Percentiles rank a stretch among this genome's conserved stretches.
These are phyloP conservation scores for Cryptoleucopteryx plumbea DNA, from an alignment of 2,113 vertebrate species.

Conservation along the genomic window DNA sequence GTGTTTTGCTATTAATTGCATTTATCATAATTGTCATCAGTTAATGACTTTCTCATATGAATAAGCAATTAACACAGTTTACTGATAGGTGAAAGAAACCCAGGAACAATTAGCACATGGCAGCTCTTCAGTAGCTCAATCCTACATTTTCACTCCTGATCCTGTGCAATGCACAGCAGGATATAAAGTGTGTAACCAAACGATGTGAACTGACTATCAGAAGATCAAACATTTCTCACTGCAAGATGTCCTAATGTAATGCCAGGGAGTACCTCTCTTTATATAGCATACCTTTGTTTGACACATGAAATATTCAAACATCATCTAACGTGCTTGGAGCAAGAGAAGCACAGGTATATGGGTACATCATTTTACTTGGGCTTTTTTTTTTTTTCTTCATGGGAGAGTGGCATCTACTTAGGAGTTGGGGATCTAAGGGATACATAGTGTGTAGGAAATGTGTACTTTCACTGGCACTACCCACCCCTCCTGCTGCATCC, in stretches of 20 bases:
- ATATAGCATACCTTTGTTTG: background rate
- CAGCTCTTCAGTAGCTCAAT: background rate
- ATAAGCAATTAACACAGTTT: background rate
- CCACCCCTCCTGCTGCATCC: background rate
- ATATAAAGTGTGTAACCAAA: conserved; percentile 1
- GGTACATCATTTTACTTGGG: background rate
- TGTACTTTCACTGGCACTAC: background rate
- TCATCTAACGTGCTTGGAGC: background rate
- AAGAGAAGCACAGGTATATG: background rate
- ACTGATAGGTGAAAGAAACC: background rate
- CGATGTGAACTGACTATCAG: background rate
- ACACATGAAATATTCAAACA: conserved; percentile 16
- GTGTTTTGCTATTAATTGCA: background rate
- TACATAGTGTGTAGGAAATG: background rate
- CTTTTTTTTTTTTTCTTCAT: background rate
- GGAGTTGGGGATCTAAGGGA: background rate
- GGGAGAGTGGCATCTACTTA: background rate
- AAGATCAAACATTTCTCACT: conserved; percentile 12
- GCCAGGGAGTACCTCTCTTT: background rate
- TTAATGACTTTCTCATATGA: background rate
- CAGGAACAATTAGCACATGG: background rate
- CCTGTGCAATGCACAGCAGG: background rate
- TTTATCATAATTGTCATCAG: background rate
- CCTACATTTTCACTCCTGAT: background rate
- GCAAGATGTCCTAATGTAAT: background rate